These are phyloP conservation scores for Drosophila simulans DNA, from an alignment of 1,140 invertebrate species.

Conservation along the genomic window DNA sequence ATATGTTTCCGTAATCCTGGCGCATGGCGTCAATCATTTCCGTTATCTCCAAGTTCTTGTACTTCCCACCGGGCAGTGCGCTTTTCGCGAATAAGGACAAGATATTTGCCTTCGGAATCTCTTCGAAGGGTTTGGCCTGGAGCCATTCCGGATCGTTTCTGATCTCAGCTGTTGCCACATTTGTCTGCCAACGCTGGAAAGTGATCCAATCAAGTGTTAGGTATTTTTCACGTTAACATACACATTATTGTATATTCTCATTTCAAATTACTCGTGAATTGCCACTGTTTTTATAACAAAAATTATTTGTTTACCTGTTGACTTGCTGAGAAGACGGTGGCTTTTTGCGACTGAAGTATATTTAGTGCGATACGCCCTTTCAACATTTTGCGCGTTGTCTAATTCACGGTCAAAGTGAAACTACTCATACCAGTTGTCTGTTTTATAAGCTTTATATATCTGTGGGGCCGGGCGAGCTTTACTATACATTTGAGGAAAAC, in stretches of 20 bases:
- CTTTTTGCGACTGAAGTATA: constrained; percentile 18
- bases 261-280: not conserved
- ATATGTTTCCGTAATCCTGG: constrained; percentile 45
- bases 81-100: constrained; percentile 21
- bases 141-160: constrained; percentile 49
- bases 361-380: constrained; percentile 8
- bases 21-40: constrained; percentile 38
- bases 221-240: not conserved
- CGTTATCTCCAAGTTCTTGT: constrained; percentile 25
- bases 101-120: constrained; percentile 47
- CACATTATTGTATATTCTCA: no score
- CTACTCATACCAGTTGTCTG: not conserved
- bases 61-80: constrained; percentile 56
- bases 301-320: constrained; percentile 25
- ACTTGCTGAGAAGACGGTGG: not conserved
- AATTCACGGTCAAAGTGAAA: constrained; percentile 2
- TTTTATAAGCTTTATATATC: not conserved
- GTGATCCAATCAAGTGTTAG: not conserved
- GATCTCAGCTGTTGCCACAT: constrained; percentile 7
- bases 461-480: not conserved
- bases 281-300: not conserved
- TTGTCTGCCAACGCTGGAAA: constrained; percentile 51
- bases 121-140: constrained; percentile 45
- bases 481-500: constrained; percentile 9
- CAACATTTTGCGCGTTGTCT: constrained; percentile 20